A percentile compares a stretch with the other conserved stretches of the same genome.
phyloP scores from a whole-genome alignment of 2,888 invertebrate species.

The Ramazzottius varieornatus region DNA sequence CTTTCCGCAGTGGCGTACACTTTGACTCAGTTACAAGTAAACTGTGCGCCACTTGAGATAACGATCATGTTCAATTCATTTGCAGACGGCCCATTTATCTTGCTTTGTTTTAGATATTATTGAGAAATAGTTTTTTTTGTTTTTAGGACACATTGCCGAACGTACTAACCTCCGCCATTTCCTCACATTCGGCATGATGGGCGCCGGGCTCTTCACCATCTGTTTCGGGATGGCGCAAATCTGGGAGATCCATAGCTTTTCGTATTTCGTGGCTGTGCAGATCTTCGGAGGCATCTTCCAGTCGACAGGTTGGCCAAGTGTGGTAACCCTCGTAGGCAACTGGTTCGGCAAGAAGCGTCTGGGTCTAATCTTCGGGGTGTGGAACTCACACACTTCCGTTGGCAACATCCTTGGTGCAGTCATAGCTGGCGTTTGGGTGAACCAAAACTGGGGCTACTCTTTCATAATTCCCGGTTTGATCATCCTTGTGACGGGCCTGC shows the following conservation, averaged over 20 bases:
- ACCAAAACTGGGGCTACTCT: conserved; percentile 60
- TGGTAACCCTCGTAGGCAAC: conserved; percentile 70
- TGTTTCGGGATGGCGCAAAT: conserved; percentile 61
- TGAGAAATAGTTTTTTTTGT: too few relatives aligned
- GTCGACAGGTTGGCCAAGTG: conserved; percentile 87
- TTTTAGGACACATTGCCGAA: conserved; percentile 44
- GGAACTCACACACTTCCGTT: conserved; percentile 87
- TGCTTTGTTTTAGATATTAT: too few relatives aligned
- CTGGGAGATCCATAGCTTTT: conserved; percentile 48
- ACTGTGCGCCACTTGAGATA: too few relatives aligned
- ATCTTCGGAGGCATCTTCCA: conserved; percentile 46
- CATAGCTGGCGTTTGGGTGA: conserved; percentile 63
- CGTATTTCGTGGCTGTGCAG: conserved; percentile 59
- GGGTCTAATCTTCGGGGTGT: conserved; percentile 65
- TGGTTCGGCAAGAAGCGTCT: conserved; percentile 69
- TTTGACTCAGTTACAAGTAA: background rate
- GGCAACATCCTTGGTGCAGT: conserved; percentile 75
- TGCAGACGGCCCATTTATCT: too few relatives aligned
- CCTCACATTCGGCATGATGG: conserved; percentile 62
- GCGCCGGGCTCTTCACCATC: conserved; percentile 57
- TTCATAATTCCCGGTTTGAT: conserved; percentile 69
- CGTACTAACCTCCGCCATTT: conserved; percentile 67
- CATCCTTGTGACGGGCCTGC: conserved; percentile 26
- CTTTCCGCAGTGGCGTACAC: background rate
- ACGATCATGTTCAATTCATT: too few relatives aligned